phyloP scores from a whole-genome alignment of 2,888 invertebrate genomes.

The Sarcophaga rosellei region DNA sequence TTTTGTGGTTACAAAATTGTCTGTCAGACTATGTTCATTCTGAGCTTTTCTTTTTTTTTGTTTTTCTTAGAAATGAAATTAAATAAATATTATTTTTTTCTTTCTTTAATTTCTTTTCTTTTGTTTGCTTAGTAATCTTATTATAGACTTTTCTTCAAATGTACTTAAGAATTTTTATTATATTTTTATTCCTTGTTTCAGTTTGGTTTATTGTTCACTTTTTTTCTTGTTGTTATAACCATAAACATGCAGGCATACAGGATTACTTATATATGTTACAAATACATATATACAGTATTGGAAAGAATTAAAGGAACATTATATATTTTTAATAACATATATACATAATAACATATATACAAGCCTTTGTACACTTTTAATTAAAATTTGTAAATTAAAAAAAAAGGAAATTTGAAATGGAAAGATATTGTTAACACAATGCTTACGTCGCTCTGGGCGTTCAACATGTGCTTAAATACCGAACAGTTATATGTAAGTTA shows the following conservation, averaged over 20 bases:
- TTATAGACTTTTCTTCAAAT: conserved; percentile 37
- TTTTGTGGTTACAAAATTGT: conserved; percentile 6
- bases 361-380: too few species aligned
- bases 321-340: too few species aligned
- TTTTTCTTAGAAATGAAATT: conserved; percentile 35
- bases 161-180: conserved; percentile 40
- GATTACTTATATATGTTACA: background rate
- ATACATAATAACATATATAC: too few species aligned
- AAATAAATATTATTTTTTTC: conserved; percentile 3
- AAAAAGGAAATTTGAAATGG: too few species aligned
- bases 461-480: too few species aligned
- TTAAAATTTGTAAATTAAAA: too few species aligned
- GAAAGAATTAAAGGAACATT: too few species aligned
- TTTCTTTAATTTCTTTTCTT: background rate
- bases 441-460: too few species aligned
- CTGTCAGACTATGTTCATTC: conserved; percentile 14
- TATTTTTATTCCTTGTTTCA: background rate
- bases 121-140: conserved; percentile 45
- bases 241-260: background rate
- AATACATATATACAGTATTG: background rate
- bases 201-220: conserved; percentile 11
- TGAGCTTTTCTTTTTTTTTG: background rate
- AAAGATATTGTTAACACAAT: too few species aligned
- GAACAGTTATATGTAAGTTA: too few species aligned
- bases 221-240: background rate